Percentiles rank a stretch among this genome's conserved stretches.
phyloP scores from a whole-genome alignment of 2,113 vertebrate genomes.

The Oostethus manadensis region DNA sequence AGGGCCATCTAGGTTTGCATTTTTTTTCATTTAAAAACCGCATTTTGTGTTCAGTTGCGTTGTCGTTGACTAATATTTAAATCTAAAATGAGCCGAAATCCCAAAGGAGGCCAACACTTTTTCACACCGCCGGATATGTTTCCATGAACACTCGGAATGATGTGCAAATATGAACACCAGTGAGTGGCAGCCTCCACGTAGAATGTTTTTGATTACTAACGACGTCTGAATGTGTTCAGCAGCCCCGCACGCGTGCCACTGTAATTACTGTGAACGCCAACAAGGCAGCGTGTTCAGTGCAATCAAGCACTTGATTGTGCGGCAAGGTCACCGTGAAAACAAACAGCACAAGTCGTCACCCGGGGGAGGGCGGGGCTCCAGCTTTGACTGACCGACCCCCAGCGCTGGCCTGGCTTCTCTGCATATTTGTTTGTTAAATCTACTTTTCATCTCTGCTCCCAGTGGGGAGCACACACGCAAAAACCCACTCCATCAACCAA shows the following conservation, averaged over 20 bases:
- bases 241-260: slow-evolving; percentile 12
- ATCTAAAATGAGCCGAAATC: no score
- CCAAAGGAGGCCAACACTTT: no score
- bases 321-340: slow-evolving; percentile 41
- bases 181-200: slow-evolving; percentile 4
- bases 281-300: slow-evolving; percentile 11
- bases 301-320: slow-evolving; percentile 31
- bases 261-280: slow-evolving; percentile 18
- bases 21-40: no score
- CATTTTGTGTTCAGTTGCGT: no score
- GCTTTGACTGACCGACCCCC: not conserved
- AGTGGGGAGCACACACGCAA: slow-evolving; percentile 4
- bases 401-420: slow-evolving; percentile 12
- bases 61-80: no score
- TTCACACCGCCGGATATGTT: no score
- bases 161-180: slow-evolving; percentile 3
- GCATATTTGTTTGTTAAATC: slow-evolving; percentile 3
- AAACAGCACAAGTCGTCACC: slow-evolving; percentile 22
- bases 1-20: no score
- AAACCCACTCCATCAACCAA: not conserved
- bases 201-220: slow-evolving; percentile 9
- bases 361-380: slow-evolving; percentile 2
- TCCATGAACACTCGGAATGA: not conserved
- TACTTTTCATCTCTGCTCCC: slow-evolving; percentile 6
- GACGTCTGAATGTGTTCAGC: not conserved